These are phyloP conservation scores for Heterotilapia buettikoferi DNA, from an alignment of 2,113 vertebrate species.

Conservation along the genomic window DNA sequence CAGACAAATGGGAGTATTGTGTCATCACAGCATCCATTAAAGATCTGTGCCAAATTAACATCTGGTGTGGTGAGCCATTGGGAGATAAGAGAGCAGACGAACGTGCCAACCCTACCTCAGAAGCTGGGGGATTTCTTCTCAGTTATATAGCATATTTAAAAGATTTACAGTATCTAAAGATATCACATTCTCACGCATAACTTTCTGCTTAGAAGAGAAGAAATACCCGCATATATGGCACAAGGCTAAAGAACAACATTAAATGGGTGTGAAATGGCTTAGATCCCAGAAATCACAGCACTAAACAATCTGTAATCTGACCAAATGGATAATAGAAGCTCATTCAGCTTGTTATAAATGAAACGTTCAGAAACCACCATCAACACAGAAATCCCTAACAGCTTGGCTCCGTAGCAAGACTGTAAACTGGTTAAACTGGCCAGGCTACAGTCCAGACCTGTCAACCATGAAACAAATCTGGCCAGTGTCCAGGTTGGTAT, in stretches of 20 bases:
- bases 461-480: background rate
- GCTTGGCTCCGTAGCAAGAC: background rate
- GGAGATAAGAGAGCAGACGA: background rate
- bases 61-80: background rate
- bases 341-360: background rate
- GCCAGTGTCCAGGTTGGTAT: background rate
- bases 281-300: background rate
- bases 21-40: background rate
- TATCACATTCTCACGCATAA: fast-evolving
- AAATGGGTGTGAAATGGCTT: background rate
- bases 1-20: background rate
- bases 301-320: background rate
- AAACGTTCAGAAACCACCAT: background rate
- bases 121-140: background rate
- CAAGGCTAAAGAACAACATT: background rate
- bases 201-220: background rate
- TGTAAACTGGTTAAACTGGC: background rate
- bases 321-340: background rate
- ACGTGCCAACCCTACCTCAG: background rate
- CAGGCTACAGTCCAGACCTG: background rate
- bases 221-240: background rate
- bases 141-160: background rate
- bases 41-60: background rate
- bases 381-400: background rate
- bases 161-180: background rate